Conservation (phyloP, 2,113 vertebrate species). For the Tenebrosternarchus preto region DNA sequence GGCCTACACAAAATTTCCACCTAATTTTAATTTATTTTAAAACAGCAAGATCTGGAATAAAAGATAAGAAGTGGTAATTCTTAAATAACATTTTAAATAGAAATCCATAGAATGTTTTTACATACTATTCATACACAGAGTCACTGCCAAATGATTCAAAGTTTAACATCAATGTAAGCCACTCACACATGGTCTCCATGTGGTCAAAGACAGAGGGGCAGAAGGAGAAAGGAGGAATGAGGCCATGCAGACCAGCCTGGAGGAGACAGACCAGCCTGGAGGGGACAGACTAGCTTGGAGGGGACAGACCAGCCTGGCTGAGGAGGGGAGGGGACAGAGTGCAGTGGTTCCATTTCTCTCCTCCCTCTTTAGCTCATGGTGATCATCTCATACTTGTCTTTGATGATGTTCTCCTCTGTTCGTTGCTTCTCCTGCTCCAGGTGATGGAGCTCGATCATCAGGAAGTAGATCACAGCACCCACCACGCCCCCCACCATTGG, state of each 20-base stretch:
- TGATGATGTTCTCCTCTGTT: constrained; percentile 67
- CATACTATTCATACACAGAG: background rate
- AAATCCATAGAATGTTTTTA: background rate
- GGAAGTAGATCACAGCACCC: constrained; percentile 81
- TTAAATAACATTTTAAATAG: background rate
- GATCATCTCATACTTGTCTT: constrained; percentile 86
- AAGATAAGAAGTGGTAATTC: background rate
- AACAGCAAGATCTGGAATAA: background rate
- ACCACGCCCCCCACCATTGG: constrained; percentile 85
- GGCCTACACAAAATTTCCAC: background rate
- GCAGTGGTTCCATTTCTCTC: background rate
- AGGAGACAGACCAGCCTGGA: no score
- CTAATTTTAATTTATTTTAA: background rate
- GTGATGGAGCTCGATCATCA: constrained; percentile 91
- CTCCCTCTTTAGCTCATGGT: constrained; percentile 70
- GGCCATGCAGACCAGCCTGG: background rate
- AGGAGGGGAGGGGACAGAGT: constrained; percentile 9
- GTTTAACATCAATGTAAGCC: background rate
- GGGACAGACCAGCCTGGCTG: background rate
- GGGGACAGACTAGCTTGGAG: no score
- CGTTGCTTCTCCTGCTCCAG: constrained; percentile 56
- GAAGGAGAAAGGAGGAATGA: background rate
- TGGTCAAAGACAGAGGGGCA: constrained; percentile 1
- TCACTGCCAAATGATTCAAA: background rate
- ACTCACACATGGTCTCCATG: background rate